phyloP scores from a whole-genome alignment of 2,797 vertebrate species.

The Gobio occitaniae region DNA sequence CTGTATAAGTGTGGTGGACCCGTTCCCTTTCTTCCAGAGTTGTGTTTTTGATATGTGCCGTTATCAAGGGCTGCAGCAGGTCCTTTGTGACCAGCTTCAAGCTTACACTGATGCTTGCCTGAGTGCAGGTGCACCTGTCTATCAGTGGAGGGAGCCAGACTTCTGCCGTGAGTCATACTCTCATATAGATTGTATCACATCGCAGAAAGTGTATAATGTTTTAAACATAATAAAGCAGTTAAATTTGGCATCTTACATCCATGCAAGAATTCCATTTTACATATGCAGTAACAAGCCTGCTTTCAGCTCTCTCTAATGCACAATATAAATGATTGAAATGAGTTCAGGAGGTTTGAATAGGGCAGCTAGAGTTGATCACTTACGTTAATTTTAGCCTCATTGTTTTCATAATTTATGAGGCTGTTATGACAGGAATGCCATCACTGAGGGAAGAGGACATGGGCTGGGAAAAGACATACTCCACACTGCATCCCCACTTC shows the following conservation, averaged over 20 bases:
- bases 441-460: not conserved
- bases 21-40: conserved; percentile 77
- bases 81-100: conserved; percentile 83
- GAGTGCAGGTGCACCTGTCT: conserved; percentile 72
- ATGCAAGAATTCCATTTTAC: too few relatives aligned
- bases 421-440: not conserved
- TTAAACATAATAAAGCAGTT: too few relatives aligned
- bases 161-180: conserved; percentile 69
- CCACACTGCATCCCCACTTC: not conserved
- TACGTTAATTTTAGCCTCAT: not conserved
- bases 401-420: not conserved
- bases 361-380: not conserved
- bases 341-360: not conserved
- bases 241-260: too few relatives aligned
- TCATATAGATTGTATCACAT: too few relatives aligned
- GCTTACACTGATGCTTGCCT: conserved; percentile 82
- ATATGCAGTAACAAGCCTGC: too few relatives aligned
- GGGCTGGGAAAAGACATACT: not conserved
- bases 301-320: too few relatives aligned
- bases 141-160: conserved; percentile 79
- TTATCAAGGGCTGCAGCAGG: conserved; percentile 71
- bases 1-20: conserved; percentile 76
- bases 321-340: too few relatives aligned
- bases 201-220: too few relatives aligned
- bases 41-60: conserved; percentile 86